Percentiles rank a stretch among this genome's conserved stretches.
Conservation (phyloP, 2,888 invertebrate genomes). For the Xylota segnis region DNA sequence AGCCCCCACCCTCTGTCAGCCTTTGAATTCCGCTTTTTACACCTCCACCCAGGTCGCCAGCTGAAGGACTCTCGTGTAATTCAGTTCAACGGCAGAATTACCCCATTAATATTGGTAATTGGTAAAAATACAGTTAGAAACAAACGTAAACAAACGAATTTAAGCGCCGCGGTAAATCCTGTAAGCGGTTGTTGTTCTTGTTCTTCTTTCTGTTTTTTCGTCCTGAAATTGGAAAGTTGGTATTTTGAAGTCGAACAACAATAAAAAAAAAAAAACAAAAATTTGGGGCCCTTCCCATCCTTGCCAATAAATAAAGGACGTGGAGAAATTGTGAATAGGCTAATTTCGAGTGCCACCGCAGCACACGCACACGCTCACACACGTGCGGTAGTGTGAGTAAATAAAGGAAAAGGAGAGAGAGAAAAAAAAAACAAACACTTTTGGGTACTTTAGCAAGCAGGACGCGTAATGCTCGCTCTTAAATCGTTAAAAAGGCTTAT, state of each 20-base stretch:
- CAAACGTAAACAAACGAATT: conserved; percentile 46
- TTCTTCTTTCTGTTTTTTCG: conserved; percentile 7
- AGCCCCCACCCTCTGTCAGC: too few relatives aligned
- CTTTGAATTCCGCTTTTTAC: too few relatives aligned
- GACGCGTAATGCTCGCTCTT: conserved; percentile 18
- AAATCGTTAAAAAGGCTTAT: conserved; percentile 46
- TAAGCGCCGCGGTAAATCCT: conserved; percentile 19
- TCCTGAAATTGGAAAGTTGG: conserved; percentile 23
- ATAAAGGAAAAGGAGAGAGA: too few relatives aligned
- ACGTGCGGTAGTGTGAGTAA: conserved; percentile 1
- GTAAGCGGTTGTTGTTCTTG: conserved; percentile 33
- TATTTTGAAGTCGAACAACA: conserved; percentile 41
- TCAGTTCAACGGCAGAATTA: conserved; percentile 33
- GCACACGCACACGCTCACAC: conserved; percentile 12
- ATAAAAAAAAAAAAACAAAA: conserved; percentile 17
- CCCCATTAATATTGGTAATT: conserved; percentile 62
- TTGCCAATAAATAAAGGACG: conserved; percentile 29
- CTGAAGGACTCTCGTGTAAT: background rate
- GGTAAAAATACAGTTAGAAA: conserved; percentile 34
- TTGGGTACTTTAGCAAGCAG: background rate
- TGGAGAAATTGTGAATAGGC: conserved; percentile 53
- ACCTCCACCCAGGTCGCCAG: background rate
- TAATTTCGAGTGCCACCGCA: conserved; percentile 10
- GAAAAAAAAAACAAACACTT: conserved; percentile 2
- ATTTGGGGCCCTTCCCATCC: background rate